phyloP scores from a whole-genome alignment of 2,113 vertebrate genomes.

The Lophura nycthemera region DNA sequence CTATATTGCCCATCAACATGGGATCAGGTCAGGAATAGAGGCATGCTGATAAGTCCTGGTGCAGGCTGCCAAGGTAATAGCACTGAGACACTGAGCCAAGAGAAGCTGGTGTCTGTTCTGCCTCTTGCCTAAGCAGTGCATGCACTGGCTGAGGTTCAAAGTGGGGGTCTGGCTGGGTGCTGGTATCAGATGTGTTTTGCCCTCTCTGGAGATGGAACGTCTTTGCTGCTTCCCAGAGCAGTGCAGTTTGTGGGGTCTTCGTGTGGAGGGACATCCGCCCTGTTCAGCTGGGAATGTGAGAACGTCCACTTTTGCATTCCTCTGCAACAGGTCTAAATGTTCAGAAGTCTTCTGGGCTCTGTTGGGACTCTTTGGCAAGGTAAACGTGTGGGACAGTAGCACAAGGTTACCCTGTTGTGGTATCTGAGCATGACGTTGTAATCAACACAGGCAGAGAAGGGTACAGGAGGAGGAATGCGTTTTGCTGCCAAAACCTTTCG shows the following conservation, averaged over 20 bases:
- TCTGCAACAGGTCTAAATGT: not conserved
- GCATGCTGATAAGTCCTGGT: not conserved
- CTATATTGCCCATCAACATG: not conserved
- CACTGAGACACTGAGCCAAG: accelerated
- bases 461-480: not conserved
- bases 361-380: not conserved
- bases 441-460: not conserved
- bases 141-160: accelerated
- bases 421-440: not conserved
- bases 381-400: not conserved
- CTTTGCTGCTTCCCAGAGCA: not conserved
- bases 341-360: not conserved
- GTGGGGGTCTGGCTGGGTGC: accelerated
- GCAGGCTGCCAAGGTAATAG: not conserved
- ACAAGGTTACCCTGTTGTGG: not conserved
- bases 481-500: constrained; percentile 24
- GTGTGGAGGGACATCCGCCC: not conserved
- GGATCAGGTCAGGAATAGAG: not conserved
- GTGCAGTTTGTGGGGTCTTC: not conserved
- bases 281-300: not conserved
- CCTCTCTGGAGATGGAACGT: not conserved
- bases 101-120: not conserved
- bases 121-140: not conserved
- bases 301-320: not conserved
- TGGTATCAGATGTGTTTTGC: not conserved